Evolutionary conservation across 2,888 invertebrate genomes (phyloP).

Genomic region (Caenorhabditis macrosperma): DNA sequence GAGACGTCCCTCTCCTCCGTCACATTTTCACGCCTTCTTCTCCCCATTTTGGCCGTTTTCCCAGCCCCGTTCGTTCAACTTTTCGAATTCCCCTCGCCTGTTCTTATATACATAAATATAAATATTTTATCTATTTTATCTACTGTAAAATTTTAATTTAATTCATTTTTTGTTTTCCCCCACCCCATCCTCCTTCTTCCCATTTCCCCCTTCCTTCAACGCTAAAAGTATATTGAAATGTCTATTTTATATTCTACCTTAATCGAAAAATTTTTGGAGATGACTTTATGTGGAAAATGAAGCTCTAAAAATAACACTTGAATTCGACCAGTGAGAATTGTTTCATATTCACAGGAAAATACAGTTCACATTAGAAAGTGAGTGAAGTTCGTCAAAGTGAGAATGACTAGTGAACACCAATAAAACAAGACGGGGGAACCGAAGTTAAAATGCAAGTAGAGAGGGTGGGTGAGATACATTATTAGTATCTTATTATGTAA

Average conservation of each 20-base stretch:
- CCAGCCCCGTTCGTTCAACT: neutral
- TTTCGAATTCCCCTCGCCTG: neutral
- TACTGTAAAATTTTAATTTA: slow-evolving; percentile 37
- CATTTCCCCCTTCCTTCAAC: neutral
- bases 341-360: slow-evolving; percentile 5
- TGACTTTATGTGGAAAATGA: slow-evolving; percentile 81
- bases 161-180: slow-evolving; percentile 21
- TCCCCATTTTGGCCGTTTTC: slow-evolving; percentile 28
- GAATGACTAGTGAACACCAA: slow-evolving; percentile 27
- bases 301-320: slow-evolving; percentile 62
- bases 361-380: neutral
- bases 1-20: neutral
- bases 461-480: slow-evolving; percentile 1
- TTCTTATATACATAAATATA: slow-evolving; percentile 31
- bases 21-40: slow-evolving; percentile 25
- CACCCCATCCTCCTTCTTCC: neutral
- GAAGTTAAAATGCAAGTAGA: slow-evolving; percentile 10
- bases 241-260: slow-evolving; percentile 11
- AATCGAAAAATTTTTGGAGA: slow-evolving; percentile 61
- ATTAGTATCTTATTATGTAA: slow-evolving; percentile 9
- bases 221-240: slow-evolving; percentile 9
- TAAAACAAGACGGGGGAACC: neutral
- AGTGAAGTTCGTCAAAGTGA: slow-evolving; percentile 9
- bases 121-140: slow-evolving; percentile 23
- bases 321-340: neutral